Conservation (phyloP, 2,888 invertebrate genomes). For the Hydrotaea cyrtoneurina region DNA sequence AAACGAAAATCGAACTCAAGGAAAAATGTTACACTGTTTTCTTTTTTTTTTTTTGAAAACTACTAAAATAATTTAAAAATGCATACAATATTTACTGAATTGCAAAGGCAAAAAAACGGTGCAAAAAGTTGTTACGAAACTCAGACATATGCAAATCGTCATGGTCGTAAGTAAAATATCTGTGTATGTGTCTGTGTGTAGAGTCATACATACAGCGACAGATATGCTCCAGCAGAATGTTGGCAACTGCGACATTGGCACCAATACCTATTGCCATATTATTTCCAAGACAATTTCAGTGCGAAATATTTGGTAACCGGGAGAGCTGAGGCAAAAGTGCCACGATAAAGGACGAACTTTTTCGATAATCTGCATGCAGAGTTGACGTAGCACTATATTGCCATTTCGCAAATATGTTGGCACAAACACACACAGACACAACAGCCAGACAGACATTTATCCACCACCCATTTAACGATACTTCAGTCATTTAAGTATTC, state of each 20-base stretch:
- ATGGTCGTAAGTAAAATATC: not conserved
- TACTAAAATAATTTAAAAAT: slow-evolving; percentile 61
- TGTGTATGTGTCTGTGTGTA: slow-evolving; percentile 7
- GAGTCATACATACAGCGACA: no score
- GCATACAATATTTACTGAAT: slow-evolving; percentile 52
- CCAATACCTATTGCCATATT: slow-evolving; percentile 46
- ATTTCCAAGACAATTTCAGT: slow-evolving; percentile 27
- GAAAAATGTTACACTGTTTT: not conserved
- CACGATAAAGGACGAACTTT: slow-evolving; percentile 60
- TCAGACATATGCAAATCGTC: slow-evolving; percentile 53
- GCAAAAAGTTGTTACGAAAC: slow-evolving; percentile 35
- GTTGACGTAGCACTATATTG: not conserved
- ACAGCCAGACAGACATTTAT: slow-evolving; percentile 28
- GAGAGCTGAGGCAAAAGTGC: slow-evolving; percentile 11
- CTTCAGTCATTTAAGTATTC: slow-evolving; percentile 49
- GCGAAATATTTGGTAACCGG: not conserved
- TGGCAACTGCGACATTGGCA: slow-evolving; percentile 64
- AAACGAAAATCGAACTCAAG: not conserved
- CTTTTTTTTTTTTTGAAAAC: slow-evolving; percentile 35
- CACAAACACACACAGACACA: not conserved
- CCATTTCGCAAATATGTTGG: not conserved
- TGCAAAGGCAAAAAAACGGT: slow-evolving; percentile 31
- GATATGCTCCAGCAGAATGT: slow-evolving; percentile 20
- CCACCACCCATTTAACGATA: slow-evolving; percentile 36
- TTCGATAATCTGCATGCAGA: slow-evolving; percentile 61